Conservation (phyloP, 2,113 vertebrate species). For the Coturnix japonica region DNA sequence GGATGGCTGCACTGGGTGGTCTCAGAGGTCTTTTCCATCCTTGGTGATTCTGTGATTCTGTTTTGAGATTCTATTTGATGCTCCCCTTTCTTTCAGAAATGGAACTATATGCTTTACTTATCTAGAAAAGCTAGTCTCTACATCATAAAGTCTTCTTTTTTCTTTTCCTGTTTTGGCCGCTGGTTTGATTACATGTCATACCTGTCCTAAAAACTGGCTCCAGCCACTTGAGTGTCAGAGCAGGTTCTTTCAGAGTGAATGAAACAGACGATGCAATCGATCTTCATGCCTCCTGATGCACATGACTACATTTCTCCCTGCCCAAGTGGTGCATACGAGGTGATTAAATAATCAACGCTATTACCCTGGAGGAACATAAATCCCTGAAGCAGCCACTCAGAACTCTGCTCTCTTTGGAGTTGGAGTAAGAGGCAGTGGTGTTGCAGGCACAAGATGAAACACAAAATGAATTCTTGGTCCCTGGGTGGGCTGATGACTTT, state of each 20-base stretch:
- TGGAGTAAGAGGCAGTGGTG: background rate
- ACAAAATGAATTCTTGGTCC: background rate
- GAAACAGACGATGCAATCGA: constrained; percentile 71
- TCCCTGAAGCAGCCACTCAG: constrained; percentile 30
- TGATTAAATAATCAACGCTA: constrained; percentile 76
- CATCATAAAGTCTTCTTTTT: background rate
- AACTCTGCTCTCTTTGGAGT: background rate
- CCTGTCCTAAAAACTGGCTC: constrained; percentile 20
- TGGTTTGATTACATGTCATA: constrained; percentile 1
- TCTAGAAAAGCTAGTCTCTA: background rate
- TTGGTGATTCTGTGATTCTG: too few relatives aligned
- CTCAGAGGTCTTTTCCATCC: too few relatives aligned
- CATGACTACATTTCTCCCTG: constrained; percentile 66
- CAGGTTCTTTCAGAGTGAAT: constrained; percentile 18
- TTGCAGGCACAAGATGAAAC: background rate
- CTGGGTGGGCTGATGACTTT: background rate
- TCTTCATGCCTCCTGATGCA: constrained; percentile 73
- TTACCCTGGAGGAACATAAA: constrained; percentile 70
- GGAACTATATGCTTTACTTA: background rate
- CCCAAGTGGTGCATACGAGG: constrained; percentile 61
- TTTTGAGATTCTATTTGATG: too few relatives aligned
- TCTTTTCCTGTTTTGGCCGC: background rate
- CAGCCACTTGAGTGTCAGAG: constrained; percentile 11
- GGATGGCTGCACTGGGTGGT: too few relatives aligned
- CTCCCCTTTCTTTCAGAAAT: background rate